Conservation (phyloP, 2,797 vertebrate genomes). For the Lagocephalus sceleratus region DNA sequence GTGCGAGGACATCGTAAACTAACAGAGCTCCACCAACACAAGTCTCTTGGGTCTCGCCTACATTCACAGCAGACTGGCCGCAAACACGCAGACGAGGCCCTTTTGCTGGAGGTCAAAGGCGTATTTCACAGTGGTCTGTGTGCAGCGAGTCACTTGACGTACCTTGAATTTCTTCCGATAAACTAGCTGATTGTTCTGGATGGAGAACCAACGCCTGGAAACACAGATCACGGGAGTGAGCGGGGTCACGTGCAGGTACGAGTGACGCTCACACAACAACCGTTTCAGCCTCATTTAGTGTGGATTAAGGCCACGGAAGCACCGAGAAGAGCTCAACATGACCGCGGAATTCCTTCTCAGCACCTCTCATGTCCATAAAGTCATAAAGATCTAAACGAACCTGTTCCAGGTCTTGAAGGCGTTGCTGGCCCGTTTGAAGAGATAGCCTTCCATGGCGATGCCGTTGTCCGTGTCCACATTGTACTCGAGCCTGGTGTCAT, state of each 20-base stretch:
- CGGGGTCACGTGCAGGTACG: constrained; percentile 14
- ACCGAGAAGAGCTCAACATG: background rate
- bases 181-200: constrained; percentile 98
- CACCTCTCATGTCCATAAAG: background rate
- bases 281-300: background rate
- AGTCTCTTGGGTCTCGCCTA: background rate
- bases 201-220: constrained; percentile 98
- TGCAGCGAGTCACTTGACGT: constrained; percentile 55
- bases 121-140: constrained; percentile 36
- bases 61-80: constrained; percentile 3
- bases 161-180: constrained; percentile 99
- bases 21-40: no score
- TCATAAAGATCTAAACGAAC: constrained; percentile 39
- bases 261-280: constrained; percentile 18
- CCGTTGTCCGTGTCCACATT: constrained; percentile 93
- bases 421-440: constrained; percentile 98
- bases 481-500: constrained; percentile 95
- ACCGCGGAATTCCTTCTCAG: background rate
- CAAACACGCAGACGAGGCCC: constrained; percentile 34
- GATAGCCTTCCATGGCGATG: constrained; percentile 97
- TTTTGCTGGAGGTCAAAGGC: constrained; percentile 38
- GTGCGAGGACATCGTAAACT: no score
- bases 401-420: constrained; percentile 99
- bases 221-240: constrained; percentile 34
- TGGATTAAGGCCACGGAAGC: background rate